Percentiles rank a stretch among this genome's conserved stretches.
phyloP scores from a whole-genome alignment of 2,888 invertebrate genomes.

The Euphydryas editha region DNA sequence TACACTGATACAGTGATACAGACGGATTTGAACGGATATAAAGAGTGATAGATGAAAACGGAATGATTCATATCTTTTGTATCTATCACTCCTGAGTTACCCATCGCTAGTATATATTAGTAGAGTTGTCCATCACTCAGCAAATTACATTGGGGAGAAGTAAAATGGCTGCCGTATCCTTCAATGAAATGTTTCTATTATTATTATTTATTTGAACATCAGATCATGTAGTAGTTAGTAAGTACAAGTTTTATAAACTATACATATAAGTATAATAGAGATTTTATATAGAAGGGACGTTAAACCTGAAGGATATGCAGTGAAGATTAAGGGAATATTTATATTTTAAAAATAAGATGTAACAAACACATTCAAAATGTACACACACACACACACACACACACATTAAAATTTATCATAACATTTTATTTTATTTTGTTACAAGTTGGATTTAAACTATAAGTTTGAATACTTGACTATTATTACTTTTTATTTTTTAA shows the following conservation, averaged over 20 bases:
- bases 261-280: slow-evolving; percentile 21
- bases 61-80: too few relatives aligned
- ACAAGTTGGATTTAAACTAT: slow-evolving; percentile 5
- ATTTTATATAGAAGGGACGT: slow-evolving; percentile 15
- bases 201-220: slow-evolving; percentile 11
- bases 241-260: slow-evolving; percentile 14
- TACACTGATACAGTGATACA: too few relatives aligned
- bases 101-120: not conserved
- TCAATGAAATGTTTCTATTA: slow-evolving; percentile 23
- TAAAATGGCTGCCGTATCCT: slow-evolving; percentile 27
- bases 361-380: slow-evolving; percentile 29
- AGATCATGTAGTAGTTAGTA: slow-evolving; percentile 21
- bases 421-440: slow-evolving; percentile 11
- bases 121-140: slow-evolving; percentile 4
- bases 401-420: slow-evolving; percentile 44
- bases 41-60: too few relatives aligned
- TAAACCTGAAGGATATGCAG: slow-evolving; percentile 37
- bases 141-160: slow-evolving; percentile 19
- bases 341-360: slow-evolving; percentile 60
- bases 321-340: slow-evolving; percentile 50
- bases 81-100: too few relatives aligned
- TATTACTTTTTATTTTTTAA: not conserved
- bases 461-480: not conserved
- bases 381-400: slow-evolving; percentile 44
- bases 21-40: too few relatives aligned